Percentiles rank a stretch among this genome's conserved stretches.
phyloP scores from a whole-genome alignment of 2,797 vertebrate species.

The Avahi laniger region DNA sequence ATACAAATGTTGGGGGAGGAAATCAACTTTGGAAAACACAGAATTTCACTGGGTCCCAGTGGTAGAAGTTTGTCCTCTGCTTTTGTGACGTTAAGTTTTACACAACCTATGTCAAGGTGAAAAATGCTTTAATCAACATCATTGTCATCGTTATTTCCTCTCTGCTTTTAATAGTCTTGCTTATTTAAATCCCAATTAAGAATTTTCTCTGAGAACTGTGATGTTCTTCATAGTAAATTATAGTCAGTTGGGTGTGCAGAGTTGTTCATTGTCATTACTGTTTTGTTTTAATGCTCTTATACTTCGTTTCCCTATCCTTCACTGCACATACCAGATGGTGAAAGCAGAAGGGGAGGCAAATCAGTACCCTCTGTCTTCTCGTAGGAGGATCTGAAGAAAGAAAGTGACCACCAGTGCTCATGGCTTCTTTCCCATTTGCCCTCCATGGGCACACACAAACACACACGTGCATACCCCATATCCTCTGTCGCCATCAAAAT shows the following conservation, averaged over 20 bases:
- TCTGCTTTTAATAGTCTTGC: constrained; percentile 27
- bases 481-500: background rate
- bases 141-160: background rate
- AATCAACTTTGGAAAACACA: background rate
- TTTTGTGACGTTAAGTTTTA: background rate
- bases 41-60: background rate
- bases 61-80: constrained; percentile 28
- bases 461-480: too few species aligned
- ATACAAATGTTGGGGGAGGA: background rate
- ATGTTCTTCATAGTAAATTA: background rate
- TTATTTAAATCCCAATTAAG: constrained; percentile 48
- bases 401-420: background rate
- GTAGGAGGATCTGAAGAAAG: background rate
- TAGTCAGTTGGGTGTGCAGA: background rate
- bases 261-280: background rate
- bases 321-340: background rate
- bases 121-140: background rate
- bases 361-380: background rate
- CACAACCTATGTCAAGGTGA: background rate
- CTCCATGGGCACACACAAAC: background rate
- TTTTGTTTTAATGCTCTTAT: background rate
- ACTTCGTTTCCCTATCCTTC: background rate
- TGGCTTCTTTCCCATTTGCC: background rate
- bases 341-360: background rate
- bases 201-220: background rate